Percentiles rank a stretch among this genome's conserved stretches.
Evolutionary conservation across 2,797 vertebrate genomes (phyloP).

Genomic region (Eremophila alpestris): DNA sequence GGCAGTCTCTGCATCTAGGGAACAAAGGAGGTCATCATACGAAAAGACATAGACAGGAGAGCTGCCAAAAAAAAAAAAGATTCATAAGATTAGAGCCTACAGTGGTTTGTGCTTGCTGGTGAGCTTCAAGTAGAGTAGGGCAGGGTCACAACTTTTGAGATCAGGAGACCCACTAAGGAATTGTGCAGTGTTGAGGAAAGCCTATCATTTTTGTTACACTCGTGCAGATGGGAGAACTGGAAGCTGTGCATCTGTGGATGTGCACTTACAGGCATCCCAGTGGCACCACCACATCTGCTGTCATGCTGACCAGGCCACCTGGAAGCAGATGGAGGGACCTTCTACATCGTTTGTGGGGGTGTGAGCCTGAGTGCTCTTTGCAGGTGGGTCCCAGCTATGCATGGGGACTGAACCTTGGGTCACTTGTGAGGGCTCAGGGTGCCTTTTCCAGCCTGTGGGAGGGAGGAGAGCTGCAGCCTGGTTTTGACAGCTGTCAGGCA

Average conservation of each 20-base stretch:
- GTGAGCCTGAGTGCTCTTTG: background rate
- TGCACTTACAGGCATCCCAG: background rate
- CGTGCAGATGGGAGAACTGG: background rate
- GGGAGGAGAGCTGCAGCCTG: background rate
- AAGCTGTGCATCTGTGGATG: background rate
- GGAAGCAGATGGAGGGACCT: background rate
- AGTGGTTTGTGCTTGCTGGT: background rate
- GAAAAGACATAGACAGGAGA: background rate
- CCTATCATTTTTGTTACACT: background rate
- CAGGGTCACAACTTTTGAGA: background rate
- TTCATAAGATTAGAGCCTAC: background rate
- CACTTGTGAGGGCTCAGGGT: background rate
- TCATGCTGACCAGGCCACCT: background rate
- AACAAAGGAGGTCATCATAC: background rate
- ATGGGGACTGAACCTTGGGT: background rate
- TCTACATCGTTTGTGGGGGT: accelerated
- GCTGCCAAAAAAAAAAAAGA: background rate
- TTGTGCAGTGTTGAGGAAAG: background rate
- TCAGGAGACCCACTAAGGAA: background rate
- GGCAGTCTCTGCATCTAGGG: background rate
- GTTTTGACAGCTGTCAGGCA: background rate
- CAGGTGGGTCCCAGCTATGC: background rate
- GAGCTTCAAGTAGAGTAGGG: background rate
- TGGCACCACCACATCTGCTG: background rate
- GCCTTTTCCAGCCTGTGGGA: background rate